Conservation (phyloP, 2,888 invertebrate genomes). For the Leptothorax acervorum region DNA sequence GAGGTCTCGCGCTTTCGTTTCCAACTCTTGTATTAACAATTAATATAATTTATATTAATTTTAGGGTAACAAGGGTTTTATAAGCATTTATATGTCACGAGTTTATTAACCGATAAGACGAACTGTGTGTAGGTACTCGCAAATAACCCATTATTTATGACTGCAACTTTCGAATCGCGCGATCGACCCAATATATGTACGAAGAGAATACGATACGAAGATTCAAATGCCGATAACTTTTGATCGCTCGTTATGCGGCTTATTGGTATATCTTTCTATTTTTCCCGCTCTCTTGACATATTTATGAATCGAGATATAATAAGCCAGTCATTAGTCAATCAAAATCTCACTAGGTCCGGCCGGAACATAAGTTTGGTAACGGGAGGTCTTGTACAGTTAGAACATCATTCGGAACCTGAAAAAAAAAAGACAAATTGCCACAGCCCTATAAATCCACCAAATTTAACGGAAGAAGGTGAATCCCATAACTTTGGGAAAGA, state of each 20-base stretch:
- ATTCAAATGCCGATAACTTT: constrained; percentile 5
- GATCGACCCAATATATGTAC: neutral
- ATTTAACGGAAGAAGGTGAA: constrained; percentile 6
- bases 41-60: neutral
- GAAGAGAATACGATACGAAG: constrained; percentile 9
- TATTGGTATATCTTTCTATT: constrained; percentile 2
- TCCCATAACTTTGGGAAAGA: neutral
- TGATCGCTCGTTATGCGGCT: neutral
- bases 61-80: neutral
- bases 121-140: neutral
- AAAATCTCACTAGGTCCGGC: neutral
- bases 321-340: constrained; percentile 14
- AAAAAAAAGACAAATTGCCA: neutral
- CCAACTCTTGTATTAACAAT: neutral
- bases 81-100: neutral
- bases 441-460: neutral
- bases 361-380: neutral
- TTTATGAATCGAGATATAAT: constrained; percentile 39
- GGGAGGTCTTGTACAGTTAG: neutral
- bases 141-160: constrained; percentile 26
- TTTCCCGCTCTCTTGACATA: neutral
- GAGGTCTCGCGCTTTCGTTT: neutral
- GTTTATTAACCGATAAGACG: neutral
- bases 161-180: constrained; percentile 38
- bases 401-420: neutral